A percentile compares a stretch with the other conserved stretches of the same genome.
phyloP scores from a whole-genome alignment of 2,113 vertebrate genomes.

The Cariama cristata region DNA sequence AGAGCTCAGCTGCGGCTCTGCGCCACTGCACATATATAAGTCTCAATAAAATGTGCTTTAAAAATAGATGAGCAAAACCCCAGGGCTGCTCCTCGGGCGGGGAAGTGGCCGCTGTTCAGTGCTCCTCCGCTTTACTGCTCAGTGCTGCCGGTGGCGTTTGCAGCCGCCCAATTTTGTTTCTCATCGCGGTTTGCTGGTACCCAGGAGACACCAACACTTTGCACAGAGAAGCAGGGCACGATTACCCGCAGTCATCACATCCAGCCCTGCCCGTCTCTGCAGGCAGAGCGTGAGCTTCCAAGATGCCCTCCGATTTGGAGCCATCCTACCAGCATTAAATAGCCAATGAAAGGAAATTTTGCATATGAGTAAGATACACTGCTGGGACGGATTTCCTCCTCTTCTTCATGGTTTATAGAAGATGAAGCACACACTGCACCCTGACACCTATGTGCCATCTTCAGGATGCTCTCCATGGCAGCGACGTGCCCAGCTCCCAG shows the following conservation, averaged over 20 bases:
- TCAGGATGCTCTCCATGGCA: not conserved
- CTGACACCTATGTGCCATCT: fast-evolving
- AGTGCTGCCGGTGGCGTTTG: fast-evolving
- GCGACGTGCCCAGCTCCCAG: fast-evolving
- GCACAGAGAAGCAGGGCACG: fast-evolving
- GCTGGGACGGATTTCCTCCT: not conserved
- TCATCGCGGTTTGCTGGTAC: not conserved
- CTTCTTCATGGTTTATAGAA: not conserved
- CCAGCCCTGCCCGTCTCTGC: not conserved
- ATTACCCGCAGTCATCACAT: not conserved
- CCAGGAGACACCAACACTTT: fast-evolving
- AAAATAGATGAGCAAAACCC: not conserved
- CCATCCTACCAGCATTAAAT: not conserved
- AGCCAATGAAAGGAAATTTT: not conserved
- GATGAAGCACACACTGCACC: not conserved
- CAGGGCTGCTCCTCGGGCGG: not conserved
- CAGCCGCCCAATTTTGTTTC: not conserved
- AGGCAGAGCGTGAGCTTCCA: not conserved
- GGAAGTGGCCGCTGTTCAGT: not conserved
- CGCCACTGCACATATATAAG: not conserved
- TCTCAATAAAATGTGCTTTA: not conserved
- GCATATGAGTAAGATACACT: not conserved
- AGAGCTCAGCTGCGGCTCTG: not conserved
- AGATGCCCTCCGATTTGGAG: not conserved
- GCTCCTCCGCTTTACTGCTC: not conserved